A percentile compares a stretch with the other conserved stretches of the same genome.
Conservation (phyloP, 2,113 vertebrate genomes). For the Natator depressus region DNA sequence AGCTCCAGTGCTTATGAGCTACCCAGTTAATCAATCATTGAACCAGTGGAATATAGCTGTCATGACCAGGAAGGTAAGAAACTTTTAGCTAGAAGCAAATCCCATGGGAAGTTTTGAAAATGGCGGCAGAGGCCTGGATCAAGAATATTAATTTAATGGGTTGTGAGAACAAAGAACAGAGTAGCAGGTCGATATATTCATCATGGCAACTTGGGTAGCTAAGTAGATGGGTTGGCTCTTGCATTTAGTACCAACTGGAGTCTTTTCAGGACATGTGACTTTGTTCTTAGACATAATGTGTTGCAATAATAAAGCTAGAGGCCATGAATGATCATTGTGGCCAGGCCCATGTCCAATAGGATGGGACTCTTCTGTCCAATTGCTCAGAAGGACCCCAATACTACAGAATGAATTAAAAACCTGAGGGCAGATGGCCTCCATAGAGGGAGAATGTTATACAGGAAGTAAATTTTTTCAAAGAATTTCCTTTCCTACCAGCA, state of each 20-base stretch:
- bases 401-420: neutral
- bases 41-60: neutral
- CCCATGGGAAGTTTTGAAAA: neutral
- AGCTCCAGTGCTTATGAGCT: neutral
- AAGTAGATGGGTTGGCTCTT: neutral
- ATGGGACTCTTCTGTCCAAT: neutral
- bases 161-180: neutral
- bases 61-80: accelerated
- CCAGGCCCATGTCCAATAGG: accelerated
- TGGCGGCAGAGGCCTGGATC: neutral
- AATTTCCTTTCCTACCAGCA: neutral
- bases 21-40: neutral
- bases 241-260: neutral
- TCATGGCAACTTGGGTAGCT: accelerated
- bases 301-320: neutral
- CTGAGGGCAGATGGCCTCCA: accelerated
- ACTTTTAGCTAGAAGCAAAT: neutral
- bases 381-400: neutral
- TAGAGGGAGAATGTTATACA: neutral
- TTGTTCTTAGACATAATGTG: accelerated
- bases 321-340: neutral
- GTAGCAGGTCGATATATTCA: neutral
- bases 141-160: neutral
- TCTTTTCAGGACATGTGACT: neutral
- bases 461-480: neutral